Base-by-base conservation (phyloP, 2,888 invertebrate genomes). In the Protodeltote pygarga region DNA sequence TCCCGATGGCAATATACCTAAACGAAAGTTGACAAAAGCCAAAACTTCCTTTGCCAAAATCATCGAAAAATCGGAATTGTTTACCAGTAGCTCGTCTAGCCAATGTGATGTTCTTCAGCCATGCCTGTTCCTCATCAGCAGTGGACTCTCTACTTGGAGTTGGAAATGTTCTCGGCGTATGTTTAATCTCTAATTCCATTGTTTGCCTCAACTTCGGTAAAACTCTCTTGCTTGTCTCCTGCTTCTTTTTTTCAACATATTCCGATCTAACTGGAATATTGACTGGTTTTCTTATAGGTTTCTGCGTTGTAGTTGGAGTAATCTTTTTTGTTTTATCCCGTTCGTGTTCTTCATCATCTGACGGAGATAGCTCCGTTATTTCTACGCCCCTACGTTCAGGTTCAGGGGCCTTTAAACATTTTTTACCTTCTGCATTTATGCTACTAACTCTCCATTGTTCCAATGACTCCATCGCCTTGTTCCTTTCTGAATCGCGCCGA, bases 101-200 rank as follows among this genome's bases (percentile, higher is more conserved):
- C 72, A 95, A 93, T 2, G 95, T 95, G 71, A 97, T 95, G 77
- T 97, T 97, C 59, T 93, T 92, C 52, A 97, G 80, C 96, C 97
- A 97, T 87, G 95, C 94, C 64, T 96, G 94, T 81, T 97, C 97
- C 74, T 95, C 94, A 0, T 91, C 84, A 9, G 93, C 90, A 33
- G 92, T 90, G 0, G 96, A 96, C 80, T 97, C 96, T 51, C 97
- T 89, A 37, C 95, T 95, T 0, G 97, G 97, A 1, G 97, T 97
- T 0, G 96, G 95, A 77, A 98, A 97, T 13, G 93, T 93, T 41
- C 97, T 91, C 5, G 94, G 94, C 0, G 97, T 96, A 74, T 97
- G 97, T 17, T 87, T 93, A 5, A 97, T 93, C 58, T 93, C 90
- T 37, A 97, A 92, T 23, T 89, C 91, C 4, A 92, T 93, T 14